Evolutionary conservation across 2,888 invertebrate genomes (phyloP).

Genomic region (Synergus laeviventris): DNA sequence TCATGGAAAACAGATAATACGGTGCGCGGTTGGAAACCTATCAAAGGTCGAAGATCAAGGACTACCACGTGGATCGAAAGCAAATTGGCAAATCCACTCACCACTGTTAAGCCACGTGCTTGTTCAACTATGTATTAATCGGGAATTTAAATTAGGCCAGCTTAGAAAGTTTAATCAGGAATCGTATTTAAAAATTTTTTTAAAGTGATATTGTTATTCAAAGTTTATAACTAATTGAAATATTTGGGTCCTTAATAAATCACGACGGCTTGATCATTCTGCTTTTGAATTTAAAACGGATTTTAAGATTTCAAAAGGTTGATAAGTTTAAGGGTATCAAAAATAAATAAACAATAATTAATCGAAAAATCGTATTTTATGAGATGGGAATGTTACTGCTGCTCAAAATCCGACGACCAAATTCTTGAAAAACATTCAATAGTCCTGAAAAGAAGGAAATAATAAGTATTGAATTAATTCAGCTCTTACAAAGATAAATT

Average conservation of each 20-base stretch:
- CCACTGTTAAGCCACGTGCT: too few species aligned
- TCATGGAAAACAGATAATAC: not conserved
- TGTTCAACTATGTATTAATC: not conserved
- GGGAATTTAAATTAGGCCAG: not conserved
- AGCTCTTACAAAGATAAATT: not conserved
- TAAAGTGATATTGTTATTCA: too few species aligned
- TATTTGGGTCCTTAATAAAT: too few species aligned
- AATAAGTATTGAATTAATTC: not conserved
- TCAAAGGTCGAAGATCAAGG: constrained; percentile 25
- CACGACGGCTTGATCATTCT: too few species aligned
- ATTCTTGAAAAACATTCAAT: constrained; percentile 5
- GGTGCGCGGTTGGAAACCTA: not conserved
- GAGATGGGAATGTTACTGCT: not conserved
- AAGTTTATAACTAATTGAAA: too few species aligned
- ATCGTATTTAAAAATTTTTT: not conserved
- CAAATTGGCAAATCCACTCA: not conserved
- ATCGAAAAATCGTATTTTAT: constrained; percentile 11
- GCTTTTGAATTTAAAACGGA: too few species aligned
- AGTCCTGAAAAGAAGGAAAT: constrained; percentile 26
- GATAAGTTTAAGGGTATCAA: not conserved
- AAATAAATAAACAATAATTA: constrained; percentile 17
- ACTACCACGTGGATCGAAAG: not conserved
- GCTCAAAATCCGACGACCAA: not conserved
- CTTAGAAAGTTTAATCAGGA: not conserved
- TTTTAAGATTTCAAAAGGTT: too few species aligned